Evolutionary conservation across 2,888 invertebrate genomes (phyloP).

Genomic region (Conops quadrifasciatus): DNA sequence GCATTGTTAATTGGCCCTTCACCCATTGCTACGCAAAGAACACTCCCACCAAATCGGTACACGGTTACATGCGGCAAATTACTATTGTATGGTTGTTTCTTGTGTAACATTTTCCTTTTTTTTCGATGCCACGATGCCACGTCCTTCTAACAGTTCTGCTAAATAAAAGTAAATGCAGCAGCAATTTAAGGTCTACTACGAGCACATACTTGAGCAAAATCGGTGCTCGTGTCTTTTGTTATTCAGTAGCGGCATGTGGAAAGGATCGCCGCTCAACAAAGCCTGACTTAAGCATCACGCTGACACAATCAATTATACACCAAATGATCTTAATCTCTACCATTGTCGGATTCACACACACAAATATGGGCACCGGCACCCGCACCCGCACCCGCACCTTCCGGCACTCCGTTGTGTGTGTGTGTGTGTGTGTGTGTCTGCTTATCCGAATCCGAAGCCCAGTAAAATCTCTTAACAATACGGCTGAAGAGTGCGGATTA

Average conservation of each 20-base stretch:
- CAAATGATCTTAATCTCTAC: conserved; percentile 42
- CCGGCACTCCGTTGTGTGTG: background rate
- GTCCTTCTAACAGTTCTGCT: too few relatives aligned
- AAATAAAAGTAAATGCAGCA: background rate
- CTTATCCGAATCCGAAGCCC: background rate
- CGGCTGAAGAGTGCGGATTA: conserved; percentile 41
- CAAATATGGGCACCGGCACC: background rate
- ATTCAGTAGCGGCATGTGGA: background rate
- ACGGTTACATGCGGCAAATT: too few relatives aligned
- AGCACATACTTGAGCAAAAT: background rate
- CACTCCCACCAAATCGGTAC: too few relatives aligned
- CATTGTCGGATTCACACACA: conserved; percentile 10
- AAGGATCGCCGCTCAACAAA: conserved; percentile 23
- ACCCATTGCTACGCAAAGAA: too few relatives aligned
- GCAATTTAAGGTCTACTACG: background rate
- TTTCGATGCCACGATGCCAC: too few relatives aligned
- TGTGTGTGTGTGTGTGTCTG: background rate
- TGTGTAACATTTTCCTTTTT: too few relatives aligned
- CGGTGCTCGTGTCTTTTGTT: background rate
- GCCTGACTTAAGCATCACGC: conserved; percentile 34
- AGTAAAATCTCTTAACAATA: conserved; percentile 1
- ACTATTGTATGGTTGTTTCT: too few relatives aligned
- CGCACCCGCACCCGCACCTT: conserved; percentile 1
- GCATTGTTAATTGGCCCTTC: too few relatives aligned
- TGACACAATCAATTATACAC: conserved; percentile 57